Evolutionary conservation across 2,888 invertebrate species (phyloP).

Genomic region (Epiblema foenella): DNA sequence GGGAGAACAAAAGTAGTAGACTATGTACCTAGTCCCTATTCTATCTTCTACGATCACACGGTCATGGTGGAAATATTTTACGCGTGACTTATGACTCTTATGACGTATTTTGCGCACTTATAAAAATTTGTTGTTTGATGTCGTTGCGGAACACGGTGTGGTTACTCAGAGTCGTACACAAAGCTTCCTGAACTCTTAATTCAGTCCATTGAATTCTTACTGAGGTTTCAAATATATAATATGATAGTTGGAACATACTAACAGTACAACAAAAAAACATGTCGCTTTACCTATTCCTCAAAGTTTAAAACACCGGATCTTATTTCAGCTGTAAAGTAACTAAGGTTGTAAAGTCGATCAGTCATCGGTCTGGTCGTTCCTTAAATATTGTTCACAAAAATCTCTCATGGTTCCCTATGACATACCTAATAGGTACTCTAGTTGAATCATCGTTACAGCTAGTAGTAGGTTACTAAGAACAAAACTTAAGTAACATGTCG

Average conservation of each 20-base stretch:
- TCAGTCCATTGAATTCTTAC: no score
- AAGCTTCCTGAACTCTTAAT: no score
- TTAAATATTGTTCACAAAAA: no score
- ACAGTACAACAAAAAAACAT: neutral
- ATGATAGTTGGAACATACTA: neutral
- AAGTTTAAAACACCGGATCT: neutral
- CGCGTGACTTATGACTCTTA: conserved; percentile 1
- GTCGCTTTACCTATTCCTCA: no score
- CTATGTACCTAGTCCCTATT: conserved; percentile 13
- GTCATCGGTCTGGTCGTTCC: no score
- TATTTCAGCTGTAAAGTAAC: neutral
- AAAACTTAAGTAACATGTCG: conserved; percentile 6
- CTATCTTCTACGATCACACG: conserved; percentile 12
- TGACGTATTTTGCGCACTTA: neutral
- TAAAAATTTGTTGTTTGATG: neutral
- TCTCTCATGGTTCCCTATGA: no score
- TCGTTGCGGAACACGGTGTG: no score
- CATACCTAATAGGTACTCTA: neutral
- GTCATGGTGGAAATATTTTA: conserved; percentile 24
- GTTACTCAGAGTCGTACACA: no score
- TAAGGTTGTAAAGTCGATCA: no score
- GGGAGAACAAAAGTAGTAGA: conserved; percentile 28
- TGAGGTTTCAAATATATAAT: no score
- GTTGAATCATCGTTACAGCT: neutral
- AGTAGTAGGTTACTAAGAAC: neutral